These are phyloP conservation scores for Sebastes oblongus DNA, from an alignment of 2,797 vertebrate species.

Conservation along the genomic window DNA sequence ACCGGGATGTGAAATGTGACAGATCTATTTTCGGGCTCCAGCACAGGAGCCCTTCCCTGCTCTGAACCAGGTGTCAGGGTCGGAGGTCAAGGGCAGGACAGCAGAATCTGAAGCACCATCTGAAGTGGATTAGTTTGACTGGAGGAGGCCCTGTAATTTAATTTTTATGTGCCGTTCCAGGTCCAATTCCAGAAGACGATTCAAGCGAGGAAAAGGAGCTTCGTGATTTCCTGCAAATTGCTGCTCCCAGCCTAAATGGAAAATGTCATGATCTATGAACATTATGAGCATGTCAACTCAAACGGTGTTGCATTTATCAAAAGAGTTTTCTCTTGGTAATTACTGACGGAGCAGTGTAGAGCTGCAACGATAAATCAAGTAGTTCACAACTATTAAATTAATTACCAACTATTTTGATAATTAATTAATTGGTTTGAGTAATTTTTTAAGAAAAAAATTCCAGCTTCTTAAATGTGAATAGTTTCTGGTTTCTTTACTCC, in stretches of 20 bases:
- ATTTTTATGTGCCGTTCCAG: slow-evolving; percentile 26
- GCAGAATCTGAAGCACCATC: slow-evolving; percentile 39
- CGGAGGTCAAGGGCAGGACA: slow-evolving; percentile 66
- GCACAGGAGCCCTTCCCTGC: slow-evolving; percentile 58
- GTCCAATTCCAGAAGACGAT: not conserved
- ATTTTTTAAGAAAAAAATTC: no score
- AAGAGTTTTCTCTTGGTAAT: not conserved
- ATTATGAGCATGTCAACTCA: not conserved
- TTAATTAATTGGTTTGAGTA: no score
- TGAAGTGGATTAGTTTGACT: slow-evolving; percentile 54
- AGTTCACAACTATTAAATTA: no score
- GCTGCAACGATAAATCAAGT: no score
- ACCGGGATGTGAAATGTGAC: slow-evolving; percentile 80
- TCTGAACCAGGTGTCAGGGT: slow-evolving; percentile 70
- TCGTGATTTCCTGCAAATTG: slow-evolving; percentile 26
- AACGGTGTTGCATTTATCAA: not conserved
- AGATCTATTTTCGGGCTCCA: slow-evolving; percentile 76
- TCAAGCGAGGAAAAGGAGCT: slow-evolving; percentile 7
- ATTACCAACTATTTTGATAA: no score
- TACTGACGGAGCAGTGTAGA: not conserved
- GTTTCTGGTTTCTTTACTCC: no score
- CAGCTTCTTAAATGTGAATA: no score
- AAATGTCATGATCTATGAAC: not conserved
- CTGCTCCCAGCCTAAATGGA: slow-evolving; percentile 4
- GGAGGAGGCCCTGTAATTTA: slow-evolving; percentile 32